phyloP scores from a whole-genome alignment of 2,888 invertebrate genomes.

The Mesoligia furuncula region DNA sequence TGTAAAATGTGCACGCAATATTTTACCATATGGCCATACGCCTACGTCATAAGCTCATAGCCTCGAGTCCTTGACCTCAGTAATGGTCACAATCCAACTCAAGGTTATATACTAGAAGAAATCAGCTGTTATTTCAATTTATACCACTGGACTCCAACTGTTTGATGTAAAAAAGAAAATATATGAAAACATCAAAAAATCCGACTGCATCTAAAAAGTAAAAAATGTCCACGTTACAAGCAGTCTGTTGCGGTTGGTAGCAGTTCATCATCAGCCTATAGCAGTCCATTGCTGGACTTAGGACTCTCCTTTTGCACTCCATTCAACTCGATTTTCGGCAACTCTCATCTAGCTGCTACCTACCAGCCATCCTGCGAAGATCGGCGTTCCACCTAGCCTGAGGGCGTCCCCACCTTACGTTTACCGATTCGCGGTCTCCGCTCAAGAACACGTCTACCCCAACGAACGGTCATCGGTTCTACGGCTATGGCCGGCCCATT shows the following conservation, averaged over 20 bases:
- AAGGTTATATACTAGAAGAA: neutral
- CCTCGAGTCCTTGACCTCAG: conserved; percentile 26
- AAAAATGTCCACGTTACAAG: neutral
- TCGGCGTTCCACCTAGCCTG: too few species aligned
- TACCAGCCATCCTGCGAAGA: too few species aligned
- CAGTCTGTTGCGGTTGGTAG: neutral
- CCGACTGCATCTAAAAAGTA: neutral
- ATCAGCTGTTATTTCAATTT: conserved; percentile 2
- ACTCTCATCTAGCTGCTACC: too few species aligned
- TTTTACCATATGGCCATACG: conserved; percentile 28
- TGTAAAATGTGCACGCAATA: conserved; percentile 21
- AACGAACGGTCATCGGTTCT: too few species aligned
- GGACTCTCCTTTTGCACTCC: too few species aligned
- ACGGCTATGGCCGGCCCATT: too few species aligned
- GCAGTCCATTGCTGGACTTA: too few species aligned
- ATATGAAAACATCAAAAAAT: neutral
- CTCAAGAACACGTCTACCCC: too few species aligned
- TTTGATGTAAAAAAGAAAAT: neutral
- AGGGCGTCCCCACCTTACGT: too few species aligned
- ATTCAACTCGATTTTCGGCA: too few species aligned
- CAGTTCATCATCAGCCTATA: neutral
- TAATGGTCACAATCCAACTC: conserved; percentile 4
- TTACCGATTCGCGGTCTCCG: too few species aligned
- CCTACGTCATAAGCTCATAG: conserved; percentile 8
- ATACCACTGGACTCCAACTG: neutral